phyloP scores from a whole-genome alignment of 2,797 vertebrate species.

The Sebastes trivittatus region DNA sequence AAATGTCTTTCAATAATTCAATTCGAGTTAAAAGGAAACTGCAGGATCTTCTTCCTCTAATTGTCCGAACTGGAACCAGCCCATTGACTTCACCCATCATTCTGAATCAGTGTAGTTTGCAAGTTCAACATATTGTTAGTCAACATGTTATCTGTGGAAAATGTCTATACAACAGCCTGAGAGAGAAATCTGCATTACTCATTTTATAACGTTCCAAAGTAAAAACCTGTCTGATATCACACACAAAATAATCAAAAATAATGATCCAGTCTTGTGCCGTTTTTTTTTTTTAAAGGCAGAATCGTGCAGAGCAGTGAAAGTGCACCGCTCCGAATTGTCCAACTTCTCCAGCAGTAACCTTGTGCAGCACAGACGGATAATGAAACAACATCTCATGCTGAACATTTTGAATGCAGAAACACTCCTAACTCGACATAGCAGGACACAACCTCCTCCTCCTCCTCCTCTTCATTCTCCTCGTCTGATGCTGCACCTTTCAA shows the following conservation, averaged over 20 bases:
- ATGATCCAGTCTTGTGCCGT: not conserved
- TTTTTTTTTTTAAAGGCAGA: not conserved
- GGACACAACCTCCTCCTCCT: not conserved
- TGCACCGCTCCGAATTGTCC: not conserved
- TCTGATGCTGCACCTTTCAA: not conserved
- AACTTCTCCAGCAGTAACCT: slow-evolving; percentile 14
- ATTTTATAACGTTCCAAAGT: not conserved
- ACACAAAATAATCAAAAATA: not conserved
- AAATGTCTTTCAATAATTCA: not conserved
- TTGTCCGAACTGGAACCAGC: not conserved
- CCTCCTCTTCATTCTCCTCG: not conserved
- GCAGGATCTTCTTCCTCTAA: not conserved
- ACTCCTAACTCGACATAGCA: not conserved
- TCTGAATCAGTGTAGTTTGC: not conserved
- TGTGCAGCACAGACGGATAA: slow-evolving; percentile 13
- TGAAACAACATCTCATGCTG: slow-evolving; percentile 11
- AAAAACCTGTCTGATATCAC: not conserved
- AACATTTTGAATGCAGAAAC: not conserved
- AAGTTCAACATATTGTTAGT: not conserved
- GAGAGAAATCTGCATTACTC: not conserved
- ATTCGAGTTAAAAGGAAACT: not conserved
- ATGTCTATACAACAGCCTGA: not conserved
- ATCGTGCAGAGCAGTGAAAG: not conserved
- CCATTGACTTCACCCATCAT: not conserved
- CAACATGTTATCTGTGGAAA: not conserved